Conservation (phyloP, 2,113 vertebrate genomes). For the Barbus barbus region DNA sequence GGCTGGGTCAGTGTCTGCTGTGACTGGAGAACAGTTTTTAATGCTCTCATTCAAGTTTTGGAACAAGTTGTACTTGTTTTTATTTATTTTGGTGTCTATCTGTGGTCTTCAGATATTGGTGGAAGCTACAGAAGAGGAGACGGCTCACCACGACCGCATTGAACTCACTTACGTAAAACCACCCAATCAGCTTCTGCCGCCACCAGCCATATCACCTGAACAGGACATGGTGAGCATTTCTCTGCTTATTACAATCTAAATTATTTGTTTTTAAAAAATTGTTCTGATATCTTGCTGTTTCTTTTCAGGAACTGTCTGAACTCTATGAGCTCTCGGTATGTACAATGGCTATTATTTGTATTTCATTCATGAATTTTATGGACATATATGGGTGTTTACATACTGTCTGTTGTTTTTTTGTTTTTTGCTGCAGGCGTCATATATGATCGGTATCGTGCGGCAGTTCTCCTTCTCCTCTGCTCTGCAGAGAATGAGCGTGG, state of each 20-base stretch:
- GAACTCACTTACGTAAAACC: conserved; percentile 97
- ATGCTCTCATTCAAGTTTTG: background rate
- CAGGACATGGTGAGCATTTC: conserved; percentile 84
- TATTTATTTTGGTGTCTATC: background rate
- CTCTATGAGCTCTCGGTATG: conserved; percentile 91
- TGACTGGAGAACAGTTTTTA: background rate
- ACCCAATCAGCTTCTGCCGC: conserved; percentile 85
- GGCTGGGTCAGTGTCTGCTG: conserved; percentile 83
- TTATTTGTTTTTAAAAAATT: background rate
- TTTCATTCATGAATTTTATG: background rate
- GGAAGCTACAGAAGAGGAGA: conserved; percentile 97
- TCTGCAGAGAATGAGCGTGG: conserved; percentile 92
- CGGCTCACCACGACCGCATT: conserved; percentile 91
- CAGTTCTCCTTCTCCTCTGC: conserved; percentile 97
- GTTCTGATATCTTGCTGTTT: background rate
- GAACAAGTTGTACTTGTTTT: background rate
- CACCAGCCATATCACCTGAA: conserved; percentile 71
- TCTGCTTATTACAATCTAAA: background rate
- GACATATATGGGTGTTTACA: background rate
- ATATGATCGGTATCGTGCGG: conserved; percentile 95
- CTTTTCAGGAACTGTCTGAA: conserved; percentile 89
- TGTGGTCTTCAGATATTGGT: conserved; percentile 83
- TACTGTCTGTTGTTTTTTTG: background rate
- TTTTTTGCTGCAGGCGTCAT: conserved; percentile 76
- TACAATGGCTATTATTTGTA: conserved; percentile 32